Base-by-base conservation (phyloP, 2,888 invertebrate genomes). In the Crossocerus cetratus region DNA sequence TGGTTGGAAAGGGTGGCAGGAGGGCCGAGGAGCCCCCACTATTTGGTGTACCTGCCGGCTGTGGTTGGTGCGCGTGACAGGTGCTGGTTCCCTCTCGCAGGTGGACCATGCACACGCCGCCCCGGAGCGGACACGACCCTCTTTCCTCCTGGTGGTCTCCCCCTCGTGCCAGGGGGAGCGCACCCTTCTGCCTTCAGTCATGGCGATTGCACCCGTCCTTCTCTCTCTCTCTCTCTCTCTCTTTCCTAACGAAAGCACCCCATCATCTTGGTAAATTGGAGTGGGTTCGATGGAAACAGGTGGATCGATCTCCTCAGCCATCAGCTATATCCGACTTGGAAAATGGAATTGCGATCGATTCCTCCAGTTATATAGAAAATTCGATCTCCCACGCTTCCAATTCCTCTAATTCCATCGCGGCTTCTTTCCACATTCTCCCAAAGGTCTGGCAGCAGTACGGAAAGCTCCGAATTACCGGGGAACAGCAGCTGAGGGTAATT, bases 41-140 rank as follows among this genome's bases (percentile, higher is more conserved):
- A 70, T 56, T 70, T 71, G 68, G 49, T 44, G 59, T 75, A 72
- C 70, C 69, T 67, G 69, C 60, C 72, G 71, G 65, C 61, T 72
- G 77, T 80, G 69, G 76, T 69, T 74, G 77, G 79, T 78, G 82
- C 83, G 83, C 81, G 77, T 82, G 85, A 86, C 87, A 87, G 87
- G 87, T 87, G 87, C 82, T 80, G 74, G 74, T 76, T 79, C 81
- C 77, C 83, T 76, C 81, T 83, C 80, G 86, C 87, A 87, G 87
- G 87, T 87, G 87, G 83, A 87, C 86, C 86, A 77, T 82, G 77
- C 82, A 77, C 69, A 69, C 80, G 66, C 60, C 78, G 70, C 65
- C 72, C 77, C 65, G n/a, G n/a, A n/a, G n/a, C n/a, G n/a, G 74
- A 66, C 73, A 57, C 77, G 71, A 78, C 75, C 74, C 75, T 72